phyloP scores from a whole-genome alignment of 2,113 vertebrate genomes.

The Campylomormyrus tamandua region DNA sequence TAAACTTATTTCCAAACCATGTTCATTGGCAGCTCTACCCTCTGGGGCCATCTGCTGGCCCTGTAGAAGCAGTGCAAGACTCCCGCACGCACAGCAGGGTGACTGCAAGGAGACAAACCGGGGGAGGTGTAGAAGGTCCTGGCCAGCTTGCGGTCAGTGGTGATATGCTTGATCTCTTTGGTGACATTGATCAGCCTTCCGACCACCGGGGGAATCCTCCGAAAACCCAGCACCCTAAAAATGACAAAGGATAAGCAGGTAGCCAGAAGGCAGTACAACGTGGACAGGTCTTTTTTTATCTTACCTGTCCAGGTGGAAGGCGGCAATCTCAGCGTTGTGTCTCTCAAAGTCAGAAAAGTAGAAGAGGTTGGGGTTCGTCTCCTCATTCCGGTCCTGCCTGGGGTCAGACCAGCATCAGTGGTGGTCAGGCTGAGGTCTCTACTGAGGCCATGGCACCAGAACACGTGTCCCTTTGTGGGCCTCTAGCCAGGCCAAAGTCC shows the following conservation, averaged over 20 bases:
- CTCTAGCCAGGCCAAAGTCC: background rate
- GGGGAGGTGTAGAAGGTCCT: constrained; percentile 75
- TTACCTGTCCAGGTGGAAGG: constrained; percentile 78
- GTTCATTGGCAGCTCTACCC: background rate
- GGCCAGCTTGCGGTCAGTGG: constrained; percentile 69
- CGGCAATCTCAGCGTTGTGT: constrained; percentile 75
- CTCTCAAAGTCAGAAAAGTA: constrained; percentile 84
- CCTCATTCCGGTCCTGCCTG: constrained; percentile 70
- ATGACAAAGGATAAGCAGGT: background rate
- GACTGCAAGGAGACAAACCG: constrained; percentile 40
- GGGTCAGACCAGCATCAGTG: background rate
- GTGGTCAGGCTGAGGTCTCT: background rate
- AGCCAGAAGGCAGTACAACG: background rate
- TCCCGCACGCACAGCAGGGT: background rate
- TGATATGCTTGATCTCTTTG: constrained; percentile 70
- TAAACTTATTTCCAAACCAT: background rate
- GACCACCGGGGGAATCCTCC: constrained; percentile 65
- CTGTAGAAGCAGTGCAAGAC: background rate
- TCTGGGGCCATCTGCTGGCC: background rate
- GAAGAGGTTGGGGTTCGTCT: constrained; percentile 72
- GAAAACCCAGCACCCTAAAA: constrained; percentile 69
- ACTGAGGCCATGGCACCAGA: background rate
- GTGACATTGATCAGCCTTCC: constrained; percentile 68
- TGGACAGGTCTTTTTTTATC: background rate
- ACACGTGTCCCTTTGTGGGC: background rate